phyloP scores from a whole-genome alignment of 2,113 vertebrate species.

The Mastomys coucha region DNA sequence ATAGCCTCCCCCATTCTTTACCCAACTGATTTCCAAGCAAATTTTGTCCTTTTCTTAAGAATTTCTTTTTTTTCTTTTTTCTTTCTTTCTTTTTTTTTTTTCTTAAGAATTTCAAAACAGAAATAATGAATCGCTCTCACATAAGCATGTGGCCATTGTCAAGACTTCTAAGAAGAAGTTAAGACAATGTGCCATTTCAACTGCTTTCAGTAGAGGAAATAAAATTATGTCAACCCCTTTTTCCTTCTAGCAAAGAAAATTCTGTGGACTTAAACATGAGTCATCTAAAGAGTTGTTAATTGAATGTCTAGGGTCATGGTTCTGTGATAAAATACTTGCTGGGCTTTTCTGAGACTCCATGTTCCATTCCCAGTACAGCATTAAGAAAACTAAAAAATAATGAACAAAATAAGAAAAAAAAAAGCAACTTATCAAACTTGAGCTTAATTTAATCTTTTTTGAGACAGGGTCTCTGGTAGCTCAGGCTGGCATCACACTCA shows the following conservation, averaged over 20 bases:
- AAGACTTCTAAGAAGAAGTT: constrained; percentile 62
- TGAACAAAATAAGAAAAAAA: neutral
- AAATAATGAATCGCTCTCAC: constrained; percentile 13
- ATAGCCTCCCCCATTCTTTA: neutral
- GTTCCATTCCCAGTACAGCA: neutral
- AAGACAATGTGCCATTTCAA: constrained; percentile 27
- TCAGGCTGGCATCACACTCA: neutral
- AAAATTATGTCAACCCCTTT: constrained; percentile 49
- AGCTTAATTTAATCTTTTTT: neutral
- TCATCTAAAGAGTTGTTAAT: neutral
- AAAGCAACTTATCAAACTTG: neutral
- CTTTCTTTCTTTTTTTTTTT: no score
- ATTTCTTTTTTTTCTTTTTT: no score
- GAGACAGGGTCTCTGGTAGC: neutral
- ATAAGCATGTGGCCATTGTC: constrained; percentile 48
- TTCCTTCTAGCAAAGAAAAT: neutral
- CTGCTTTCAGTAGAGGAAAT: constrained; percentile 63
- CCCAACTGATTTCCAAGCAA: neutral
- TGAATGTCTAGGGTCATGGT: neutral
- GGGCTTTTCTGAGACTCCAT: neutral
- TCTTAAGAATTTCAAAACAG: neutral
- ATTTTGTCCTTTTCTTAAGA: constrained; percentile 22
- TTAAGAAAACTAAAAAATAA: neutral
- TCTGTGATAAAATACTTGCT: neutral
- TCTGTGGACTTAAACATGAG: neutral